Conservation (phyloP, 2,888 invertebrate genomes). For the Clepsis dumicolana region DNA sequence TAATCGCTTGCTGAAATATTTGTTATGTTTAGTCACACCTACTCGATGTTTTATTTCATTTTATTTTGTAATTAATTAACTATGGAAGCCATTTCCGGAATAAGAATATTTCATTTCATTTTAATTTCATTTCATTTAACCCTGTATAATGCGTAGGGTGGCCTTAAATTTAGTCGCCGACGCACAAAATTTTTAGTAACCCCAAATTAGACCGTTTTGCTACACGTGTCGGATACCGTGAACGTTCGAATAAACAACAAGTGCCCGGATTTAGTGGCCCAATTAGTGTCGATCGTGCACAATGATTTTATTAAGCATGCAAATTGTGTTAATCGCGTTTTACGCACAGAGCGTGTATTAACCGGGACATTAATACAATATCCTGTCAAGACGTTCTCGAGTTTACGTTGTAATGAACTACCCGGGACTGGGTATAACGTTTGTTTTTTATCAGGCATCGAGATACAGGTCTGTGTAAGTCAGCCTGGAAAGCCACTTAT, state of each 20-base stretch:
- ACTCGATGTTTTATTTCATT: no score
- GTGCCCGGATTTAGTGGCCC: conserved; percentile 69
- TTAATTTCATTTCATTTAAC: no score
- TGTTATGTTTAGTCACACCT: no score
- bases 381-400: conserved; percentile 7
- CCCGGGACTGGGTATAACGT: not conserved
- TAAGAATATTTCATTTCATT: no score
- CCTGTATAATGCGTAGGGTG: no score
- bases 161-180: not conserved
- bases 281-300: conserved; percentile 73
- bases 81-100: no score
- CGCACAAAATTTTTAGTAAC: not conserved
- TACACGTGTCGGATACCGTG: not conserved
- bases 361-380: conserved; percentile 14
- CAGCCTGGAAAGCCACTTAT: no score
- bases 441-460: not conserved
- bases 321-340: conserved; percentile 60
- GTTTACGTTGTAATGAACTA: not conserved
- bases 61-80: no score
- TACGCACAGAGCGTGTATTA: conserved; percentile 28
- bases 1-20: no score
- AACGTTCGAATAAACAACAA: conserved; percentile 59
- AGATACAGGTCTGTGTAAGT: no score
- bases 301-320: conserved; percentile 80
- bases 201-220: conserved; percentile 3